phyloP scores from a whole-genome alignment of 92 coral and sea anemone genomes.

The Paramuricea clavata region DNA sequence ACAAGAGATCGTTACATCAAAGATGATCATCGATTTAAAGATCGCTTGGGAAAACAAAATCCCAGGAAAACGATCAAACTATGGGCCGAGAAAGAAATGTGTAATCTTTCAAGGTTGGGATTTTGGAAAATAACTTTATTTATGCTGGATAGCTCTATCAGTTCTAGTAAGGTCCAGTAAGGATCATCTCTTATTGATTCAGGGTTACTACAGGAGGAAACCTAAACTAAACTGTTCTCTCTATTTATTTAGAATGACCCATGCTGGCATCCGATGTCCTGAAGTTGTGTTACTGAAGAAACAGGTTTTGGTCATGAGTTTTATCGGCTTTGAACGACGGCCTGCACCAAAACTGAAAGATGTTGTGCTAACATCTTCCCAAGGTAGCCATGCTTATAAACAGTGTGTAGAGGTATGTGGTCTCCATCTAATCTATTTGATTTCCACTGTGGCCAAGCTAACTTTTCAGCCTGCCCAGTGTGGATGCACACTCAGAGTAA shows the following conservation, averaged over 20 bases:
- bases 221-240: background rate
- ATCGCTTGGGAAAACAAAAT: slow-evolving; percentile 95
- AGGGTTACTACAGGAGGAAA: background rate
- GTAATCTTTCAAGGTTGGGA: slow-evolving; percentile 88
- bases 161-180: background rate
- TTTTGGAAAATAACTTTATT: background rate
- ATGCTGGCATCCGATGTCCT: slow-evolving; percentile 95
- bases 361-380: slow-evolving; percentile 77
- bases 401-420: slow-evolving; percentile 85
- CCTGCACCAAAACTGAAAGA: slow-evolving; percentile 97
- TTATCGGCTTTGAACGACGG: slow-evolving; percentile 85
- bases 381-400: slow-evolving; percentile 77
- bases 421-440: background rate
- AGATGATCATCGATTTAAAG: slow-evolving; percentile 96
- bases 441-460: too few relatives aligned
- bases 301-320: slow-evolving; percentile 94
- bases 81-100: slow-evolving; percentile 99
- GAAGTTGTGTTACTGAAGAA: slow-evolving; percentile 88
- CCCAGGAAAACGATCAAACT: slow-evolving; percentile 92
- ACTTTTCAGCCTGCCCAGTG: too few relatives aligned
- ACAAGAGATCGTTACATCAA: slow-evolving; percentile 97
- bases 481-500: too few relatives aligned
- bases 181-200: background rate
- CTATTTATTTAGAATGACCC: slow-evolving; percentile 74
- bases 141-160: background rate